Conservation (phyloP, 2,888 invertebrate species). For the Furcula furcula region DNA sequence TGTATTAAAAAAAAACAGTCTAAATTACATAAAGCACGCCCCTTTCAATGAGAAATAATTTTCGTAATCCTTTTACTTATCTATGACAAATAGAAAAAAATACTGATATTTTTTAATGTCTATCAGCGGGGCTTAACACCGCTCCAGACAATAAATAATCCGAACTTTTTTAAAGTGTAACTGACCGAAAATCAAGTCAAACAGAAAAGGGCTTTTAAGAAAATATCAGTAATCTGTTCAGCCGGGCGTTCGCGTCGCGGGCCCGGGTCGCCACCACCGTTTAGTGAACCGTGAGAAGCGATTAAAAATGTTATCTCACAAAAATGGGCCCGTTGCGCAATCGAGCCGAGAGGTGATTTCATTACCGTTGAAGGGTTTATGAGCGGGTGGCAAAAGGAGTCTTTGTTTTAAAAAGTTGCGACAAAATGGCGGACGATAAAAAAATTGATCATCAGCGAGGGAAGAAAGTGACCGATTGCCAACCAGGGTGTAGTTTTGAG, state of each 20-base stretch:
- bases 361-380: slow-evolving; percentile 34
- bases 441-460: too few species aligned
- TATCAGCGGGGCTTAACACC: not conserved
- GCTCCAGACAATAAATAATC: slow-evolving; percentile 29
- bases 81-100: too few species aligned
- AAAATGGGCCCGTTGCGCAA: slow-evolving; percentile 46
- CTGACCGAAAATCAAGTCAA: slow-evolving; percentile 45
- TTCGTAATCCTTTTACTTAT: too few species aligned
- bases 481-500: too few species aligned
- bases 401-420: not conserved
- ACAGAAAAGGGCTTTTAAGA: slow-evolving; percentile 45
- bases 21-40: too few species aligned
- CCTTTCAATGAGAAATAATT: too few species aligned
- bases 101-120: not conserved
- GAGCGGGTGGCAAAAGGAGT: not conserved
- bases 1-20: too few species aligned
- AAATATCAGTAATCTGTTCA: slow-evolving; percentile 51
- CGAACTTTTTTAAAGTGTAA: slow-evolving; percentile 31
- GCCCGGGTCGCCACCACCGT: slow-evolving; percentile 35
- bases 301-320: slow-evolving; percentile 69
- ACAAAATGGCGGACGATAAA: too few species aligned
- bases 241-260: slow-evolving; percentile 27
- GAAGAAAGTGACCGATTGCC: too few species aligned
- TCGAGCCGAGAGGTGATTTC: slow-evolving; percentile 42
- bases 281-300: slow-evolving; percentile 54